Percentiles rank a stretch among this genome's conserved stretches.
Conservation (phyloP, 2,113 vertebrate species). For the Brienomyrus brachyistius region DNA sequence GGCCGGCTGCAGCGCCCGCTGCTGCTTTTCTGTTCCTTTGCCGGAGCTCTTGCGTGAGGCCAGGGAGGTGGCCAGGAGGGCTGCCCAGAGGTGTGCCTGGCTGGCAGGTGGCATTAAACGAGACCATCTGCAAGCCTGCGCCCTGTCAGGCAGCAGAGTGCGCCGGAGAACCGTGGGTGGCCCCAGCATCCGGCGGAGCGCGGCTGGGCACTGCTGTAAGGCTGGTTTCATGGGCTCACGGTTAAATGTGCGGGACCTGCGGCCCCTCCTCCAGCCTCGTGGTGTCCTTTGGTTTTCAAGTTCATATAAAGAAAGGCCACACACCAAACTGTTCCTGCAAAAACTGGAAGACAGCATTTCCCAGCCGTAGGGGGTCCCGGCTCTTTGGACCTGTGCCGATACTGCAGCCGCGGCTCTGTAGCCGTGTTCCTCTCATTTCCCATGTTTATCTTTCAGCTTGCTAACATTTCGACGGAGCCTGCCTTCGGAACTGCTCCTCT, state of each 20-base stretch:
- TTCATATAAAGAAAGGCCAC: background rate
- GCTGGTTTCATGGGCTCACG: background rate
- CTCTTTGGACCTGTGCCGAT: background rate
- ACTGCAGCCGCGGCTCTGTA: background rate
- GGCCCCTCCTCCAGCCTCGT: background rate
- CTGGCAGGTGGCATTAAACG: background rate
- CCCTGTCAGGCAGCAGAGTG: background rate
- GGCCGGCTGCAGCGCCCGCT: background rate
- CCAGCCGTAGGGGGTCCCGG: background rate
- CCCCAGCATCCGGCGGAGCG: background rate
- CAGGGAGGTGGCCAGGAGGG: background rate
- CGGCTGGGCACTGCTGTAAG: too few species aligned
- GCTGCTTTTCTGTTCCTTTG: background rate
- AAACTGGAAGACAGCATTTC: background rate
- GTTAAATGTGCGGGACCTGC: background rate
- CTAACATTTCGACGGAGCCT: background rate
- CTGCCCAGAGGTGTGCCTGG: background rate
- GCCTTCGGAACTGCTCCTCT: background rate
- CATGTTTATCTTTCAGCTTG: background rate
- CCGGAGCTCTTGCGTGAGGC: background rate
- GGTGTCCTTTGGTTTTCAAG: background rate
- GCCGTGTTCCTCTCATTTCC: background rate
- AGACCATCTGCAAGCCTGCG: constrained; percentile 18
- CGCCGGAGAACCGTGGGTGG: background rate
- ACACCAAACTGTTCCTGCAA: background rate